Percentiles rank a stretch among this genome's conserved stretches.
phyloP scores from a whole-genome alignment of 2,797 vertebrate genomes.

The Sebastolobus alascanus region DNA sequence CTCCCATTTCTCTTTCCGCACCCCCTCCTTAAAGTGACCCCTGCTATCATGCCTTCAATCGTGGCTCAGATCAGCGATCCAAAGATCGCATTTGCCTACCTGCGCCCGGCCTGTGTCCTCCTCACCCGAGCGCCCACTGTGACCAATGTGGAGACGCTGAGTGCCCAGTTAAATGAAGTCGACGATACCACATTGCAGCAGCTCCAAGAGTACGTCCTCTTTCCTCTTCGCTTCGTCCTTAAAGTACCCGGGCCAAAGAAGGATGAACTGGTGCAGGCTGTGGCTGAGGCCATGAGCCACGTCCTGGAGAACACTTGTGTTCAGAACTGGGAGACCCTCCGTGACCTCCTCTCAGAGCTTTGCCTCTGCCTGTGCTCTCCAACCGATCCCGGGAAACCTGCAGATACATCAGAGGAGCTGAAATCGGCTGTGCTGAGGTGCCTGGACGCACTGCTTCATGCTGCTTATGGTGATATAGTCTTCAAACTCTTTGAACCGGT shows the following conservation, averaged over 20 bases:
- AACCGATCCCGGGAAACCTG: constrained; percentile 77
- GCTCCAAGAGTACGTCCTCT: constrained; percentile 95
- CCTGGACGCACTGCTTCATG: constrained; percentile 88
- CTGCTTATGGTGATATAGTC: constrained; percentile 87
- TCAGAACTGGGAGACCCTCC: constrained; percentile 88
- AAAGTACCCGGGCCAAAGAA: constrained; percentile 87
- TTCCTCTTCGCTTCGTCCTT: constrained; percentile 92
- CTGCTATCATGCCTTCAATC: constrained; percentile 60
- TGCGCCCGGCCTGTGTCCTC: constrained; percentile 92
- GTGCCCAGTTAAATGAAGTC: constrained; percentile 81
- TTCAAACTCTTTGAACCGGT: constrained; percentile 87
- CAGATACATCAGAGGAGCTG: constrained; percentile 89
- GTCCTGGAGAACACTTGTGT: constrained; percentile 90
- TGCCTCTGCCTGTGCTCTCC: constrained; percentile 89
- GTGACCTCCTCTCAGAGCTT: constrained; percentile 91
- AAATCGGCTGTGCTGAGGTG: constrained; percentile 87
- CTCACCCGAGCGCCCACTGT: constrained; percentile 89
- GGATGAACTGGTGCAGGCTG: constrained; percentile 86
- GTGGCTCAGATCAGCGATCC: constrained; percentile 89
- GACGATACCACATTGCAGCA: constrained; percentile 90
- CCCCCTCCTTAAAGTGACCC: not conserved
- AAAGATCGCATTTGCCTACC: constrained; percentile 90
- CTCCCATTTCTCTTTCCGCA: not conserved
- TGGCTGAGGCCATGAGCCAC: constrained; percentile 86
- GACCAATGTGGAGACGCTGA: constrained; percentile 86